Base-by-base conservation (phyloP, 1,140 invertebrate species). In the Brachionus calyciflorus region DNA sequence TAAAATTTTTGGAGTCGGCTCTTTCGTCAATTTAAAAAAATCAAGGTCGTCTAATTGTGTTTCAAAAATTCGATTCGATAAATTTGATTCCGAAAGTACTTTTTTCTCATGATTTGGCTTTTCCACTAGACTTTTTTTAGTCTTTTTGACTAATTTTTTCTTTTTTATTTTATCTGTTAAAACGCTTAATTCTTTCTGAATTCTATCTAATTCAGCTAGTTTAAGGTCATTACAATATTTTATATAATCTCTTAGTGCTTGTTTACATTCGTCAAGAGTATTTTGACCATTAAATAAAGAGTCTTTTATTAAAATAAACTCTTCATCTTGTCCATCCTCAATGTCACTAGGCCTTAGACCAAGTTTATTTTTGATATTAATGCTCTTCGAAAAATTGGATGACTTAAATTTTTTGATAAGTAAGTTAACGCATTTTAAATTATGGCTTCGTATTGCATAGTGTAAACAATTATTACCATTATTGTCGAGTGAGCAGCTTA, bases 401-500 rank as follows among this genome's bases (percentile, higher is more conserved):
- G 17, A 24, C 41, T 77, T 76, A 70, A 81, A 83, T 73, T 79
- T 80, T 9, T 41, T 77, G 3, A 80, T 68, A 1, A 84, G 49
- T 4, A 81, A 69, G 21, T 78, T 40, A 7, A 81, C 78, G 10
- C 82, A 65, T 5, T 77, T 57, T 17, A 65, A 41, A 73, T 82
- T 81, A 14, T 81, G 81, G 12, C 79, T 75, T 41, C 78, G 70
- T 5, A 80, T 80, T 17, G 82, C 81, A 73, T 83, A 83, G 69
- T 83, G 82, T 12, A 84, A 79, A 1, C 81, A 79, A 0, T 82
- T 82, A 76, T 83, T 83, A 4, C 83, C 82, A 24, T 79, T 60
- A 1, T 40, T 30, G 57, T 76, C 69, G 6, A 76, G 12, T 21
- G 51, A 60, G 53, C 80, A 76, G 26, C 79, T 79, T 19, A 82